These are phyloP conservation scores for Stigmatopora argus DNA, from an alignment of 2,113 vertebrate species.

Conservation along the genomic window DNA sequence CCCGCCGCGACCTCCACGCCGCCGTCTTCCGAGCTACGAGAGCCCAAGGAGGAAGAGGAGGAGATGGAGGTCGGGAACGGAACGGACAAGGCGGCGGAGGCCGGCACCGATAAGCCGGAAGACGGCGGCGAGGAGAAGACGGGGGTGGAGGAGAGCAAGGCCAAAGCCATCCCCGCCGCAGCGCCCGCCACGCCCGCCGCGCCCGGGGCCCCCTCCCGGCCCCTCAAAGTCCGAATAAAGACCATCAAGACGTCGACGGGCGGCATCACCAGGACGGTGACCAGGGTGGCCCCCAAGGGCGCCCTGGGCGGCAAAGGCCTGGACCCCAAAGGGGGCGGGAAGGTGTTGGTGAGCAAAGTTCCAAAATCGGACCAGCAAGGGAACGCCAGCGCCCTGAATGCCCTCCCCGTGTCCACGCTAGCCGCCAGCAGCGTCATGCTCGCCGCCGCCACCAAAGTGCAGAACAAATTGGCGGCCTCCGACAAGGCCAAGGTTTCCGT, in stretches of 20 bases:
- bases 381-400: slow-evolving; percentile 74
- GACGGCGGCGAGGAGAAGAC: slow-evolving; percentile 59
- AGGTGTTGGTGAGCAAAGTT: slow-evolving; percentile 52
- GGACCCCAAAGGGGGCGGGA: slow-evolving; percentile 61
- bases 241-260: slow-evolving; percentile 90
- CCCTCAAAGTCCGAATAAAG: slow-evolving; percentile 94
- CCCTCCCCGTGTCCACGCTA: slow-evolving; percentile 80
- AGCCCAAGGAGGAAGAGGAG: slow-evolving; percentile 66
- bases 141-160: slow-evolving; percentile 58
- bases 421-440: slow-evolving; percentile 94
- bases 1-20: slow-evolving; percentile 53
- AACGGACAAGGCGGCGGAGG: slow-evolving; percentile 46
- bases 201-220: slow-evolving; percentile 64
- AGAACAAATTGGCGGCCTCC: slow-evolving; percentile 81
- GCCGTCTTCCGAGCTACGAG: slow-evolving; percentile 30
- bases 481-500: slow-evolving; percentile 68
- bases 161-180: slow-evolving; percentile 24
- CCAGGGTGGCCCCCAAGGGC: slow-evolving; percentile 80
- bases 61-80: slow-evolving; percentile 67
- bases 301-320: slow-evolving; percentile 56
- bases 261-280: slow-evolving; percentile 89
- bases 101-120: slow-evolving; percentile 65
- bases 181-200: slow-evolving; percentile 11
- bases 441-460: slow-evolving; percentile 88
- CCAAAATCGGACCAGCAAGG: slow-evolving; percentile 68